A percentile compares a stretch with the other conserved stretches of the same genome.
phyloP scores from a whole-genome alignment of 2,113 vertebrate genomes.

The Falco punctatus region DNA sequence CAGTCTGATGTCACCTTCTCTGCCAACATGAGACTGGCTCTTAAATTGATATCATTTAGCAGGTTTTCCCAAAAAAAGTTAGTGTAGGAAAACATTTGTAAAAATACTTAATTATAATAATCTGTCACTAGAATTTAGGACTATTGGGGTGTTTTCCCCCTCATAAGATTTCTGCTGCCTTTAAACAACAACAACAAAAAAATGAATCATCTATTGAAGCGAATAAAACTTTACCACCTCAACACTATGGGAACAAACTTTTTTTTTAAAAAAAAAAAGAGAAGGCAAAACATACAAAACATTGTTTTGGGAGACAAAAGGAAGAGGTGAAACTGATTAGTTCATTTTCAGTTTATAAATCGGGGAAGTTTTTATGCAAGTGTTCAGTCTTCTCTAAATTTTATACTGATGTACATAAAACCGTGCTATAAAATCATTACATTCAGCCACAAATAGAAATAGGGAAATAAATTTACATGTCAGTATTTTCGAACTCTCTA shows the following conservation, averaged over 20 bases:
- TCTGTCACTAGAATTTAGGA: background rate
- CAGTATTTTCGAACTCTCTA: background rate
- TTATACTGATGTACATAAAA: background rate
- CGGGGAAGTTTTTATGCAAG: background rate
- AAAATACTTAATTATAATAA: background rate
- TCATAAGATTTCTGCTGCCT: background rate
- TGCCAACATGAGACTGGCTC: background rate
- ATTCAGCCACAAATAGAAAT: background rate
- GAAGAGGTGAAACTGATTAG: background rate
- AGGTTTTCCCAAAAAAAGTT: background rate
- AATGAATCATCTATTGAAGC: background rate
- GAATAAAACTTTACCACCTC: background rate
- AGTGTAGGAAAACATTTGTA: background rate
- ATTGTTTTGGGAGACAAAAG: background rate
- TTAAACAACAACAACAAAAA: background rate
- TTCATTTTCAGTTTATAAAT: background rate
- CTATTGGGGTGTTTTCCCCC: accelerated
- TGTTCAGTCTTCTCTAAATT: background rate
- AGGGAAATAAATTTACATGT: background rate
- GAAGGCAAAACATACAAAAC: background rate
- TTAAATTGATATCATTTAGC: background rate
- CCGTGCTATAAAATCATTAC: background rate
- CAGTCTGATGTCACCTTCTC: background rate
- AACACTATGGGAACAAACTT: background rate
- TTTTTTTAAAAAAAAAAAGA: background rate